Base-by-base conservation (phyloP, 2,888 invertebrate genomes). In the Tetheella fluctuosa region DNA sequence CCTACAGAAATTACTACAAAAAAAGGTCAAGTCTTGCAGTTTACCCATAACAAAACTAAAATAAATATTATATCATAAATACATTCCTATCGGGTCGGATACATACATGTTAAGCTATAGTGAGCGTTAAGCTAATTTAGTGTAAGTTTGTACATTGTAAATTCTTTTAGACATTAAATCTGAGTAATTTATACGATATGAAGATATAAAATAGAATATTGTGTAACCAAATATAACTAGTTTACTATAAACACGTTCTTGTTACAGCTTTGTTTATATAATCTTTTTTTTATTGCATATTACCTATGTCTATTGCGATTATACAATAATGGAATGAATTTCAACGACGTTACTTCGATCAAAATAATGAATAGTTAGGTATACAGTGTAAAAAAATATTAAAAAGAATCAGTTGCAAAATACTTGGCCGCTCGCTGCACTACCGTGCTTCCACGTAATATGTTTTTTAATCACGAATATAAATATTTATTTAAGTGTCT, bases 121-220 rank as follows among this genome's bases (percentile, higher is more conserved):
- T 67, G 77, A 76, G 81, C 79, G 59, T 57, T 59, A 63, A 67
- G 86, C 86, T 86, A 82, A 20, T 63, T 72, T 87, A 86, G 82
- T 62, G 25, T 91, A 91, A 89, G 90, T 76, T 81, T 89, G 89
- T 90, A 89, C 79, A 89, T 86, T 90, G 79, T 90, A 91, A 89
- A 90, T 87, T 88, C 77, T 85, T 79, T 83, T 88, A 86, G 81
- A 74, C 61, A 63, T 68, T 68, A 73, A 48, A 76, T 67, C 67
- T 65, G 68, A 69, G 65, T 58, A 63, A 62, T 60, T 62, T 55
- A 59, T 64, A 59, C 70, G 73, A 68, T 73, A 64, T 69, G 69
- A 68, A 68, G 71, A 65, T 80, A n/a, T 39, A n/a, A 80, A 81
- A 73, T 72, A 62, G 48, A 59, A 67, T 68, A 73, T 78, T 67